These are phyloP conservation scores for Dromococcyx pavoninus DNA, from an alignment of 2,797 vertebrate species.

Conservation along the genomic window DNA sequence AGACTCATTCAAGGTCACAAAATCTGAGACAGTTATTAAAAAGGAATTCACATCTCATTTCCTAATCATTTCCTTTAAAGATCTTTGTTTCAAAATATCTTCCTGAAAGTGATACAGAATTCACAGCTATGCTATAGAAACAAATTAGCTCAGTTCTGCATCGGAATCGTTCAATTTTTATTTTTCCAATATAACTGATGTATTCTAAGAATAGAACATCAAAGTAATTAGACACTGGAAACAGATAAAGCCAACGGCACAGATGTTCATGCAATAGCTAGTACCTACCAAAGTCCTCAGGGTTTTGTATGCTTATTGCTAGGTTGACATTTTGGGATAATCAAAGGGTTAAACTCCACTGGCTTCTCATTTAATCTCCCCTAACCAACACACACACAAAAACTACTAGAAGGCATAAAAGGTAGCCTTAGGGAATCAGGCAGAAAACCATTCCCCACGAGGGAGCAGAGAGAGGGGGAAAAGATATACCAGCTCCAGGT, in stretches of 20 bases:
- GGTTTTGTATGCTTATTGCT: neutral
- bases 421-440: neutral
- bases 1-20: neutral
- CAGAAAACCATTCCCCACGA: neutral
- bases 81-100: neutral
- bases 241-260: neutral
- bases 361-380: neutral
- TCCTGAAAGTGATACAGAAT: neutral
- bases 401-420: neutral
- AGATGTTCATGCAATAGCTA: neutral
- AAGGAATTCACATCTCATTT: neutral
- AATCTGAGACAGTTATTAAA: neutral
- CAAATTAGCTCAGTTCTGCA: neutral
- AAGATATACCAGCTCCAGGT: neutral
- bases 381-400: neutral
- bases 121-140: neutral
- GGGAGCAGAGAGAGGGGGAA: neutral
- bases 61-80: neutral
- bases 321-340: neutral
- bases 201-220: neutral
- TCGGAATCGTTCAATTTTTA: neutral
- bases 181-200: neutral
- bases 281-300: neutral
- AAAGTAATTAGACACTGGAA: neutral
- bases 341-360: neutral